Evolutionary conservation across 1,140 invertebrate genomes (phyloP).

Genomic region (Muscidifurax raptorellus): DNA sequence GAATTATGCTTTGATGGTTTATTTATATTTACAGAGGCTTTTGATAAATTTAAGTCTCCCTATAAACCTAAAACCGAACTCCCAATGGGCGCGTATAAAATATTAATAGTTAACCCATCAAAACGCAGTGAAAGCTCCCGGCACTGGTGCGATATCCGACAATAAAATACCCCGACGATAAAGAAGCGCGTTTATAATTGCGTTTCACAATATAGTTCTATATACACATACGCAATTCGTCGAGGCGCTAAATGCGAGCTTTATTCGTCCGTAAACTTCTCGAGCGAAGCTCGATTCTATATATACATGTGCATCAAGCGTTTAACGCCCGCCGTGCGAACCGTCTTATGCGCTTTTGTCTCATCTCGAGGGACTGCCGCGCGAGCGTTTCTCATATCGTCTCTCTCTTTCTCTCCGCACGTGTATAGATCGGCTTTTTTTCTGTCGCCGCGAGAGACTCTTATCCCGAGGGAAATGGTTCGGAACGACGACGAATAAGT

Average conservation of each 20-base stretch:
- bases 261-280: neutral
- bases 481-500: neutral
- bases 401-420: too few relatives aligned
- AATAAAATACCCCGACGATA: neutral
- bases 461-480: neutral
- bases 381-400: too few relatives aligned
- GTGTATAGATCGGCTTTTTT: neutral
- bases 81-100: neutral
- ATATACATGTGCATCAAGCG: neutral
- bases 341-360: too few relatives aligned
- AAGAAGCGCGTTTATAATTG: neutral
- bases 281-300: neutral
- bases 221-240: neutral
- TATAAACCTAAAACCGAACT: too few relatives aligned
- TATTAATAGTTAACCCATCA: neutral
- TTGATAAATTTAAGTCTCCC: too few relatives aligned
- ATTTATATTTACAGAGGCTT: too few relatives aligned
- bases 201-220: neutral
- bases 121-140: neutral
- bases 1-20: too few relatives aligned
- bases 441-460: neutral
- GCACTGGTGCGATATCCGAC: too few relatives aligned
- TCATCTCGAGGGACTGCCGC: too few relatives aligned
- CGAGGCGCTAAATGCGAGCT: neutral
- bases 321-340: neutral